A percentile compares a stretch with the other conserved stretches of the same genome.
Conservation (phyloP, 1,140 invertebrate genomes). For the Philopotamus ludificatus region DNA sequence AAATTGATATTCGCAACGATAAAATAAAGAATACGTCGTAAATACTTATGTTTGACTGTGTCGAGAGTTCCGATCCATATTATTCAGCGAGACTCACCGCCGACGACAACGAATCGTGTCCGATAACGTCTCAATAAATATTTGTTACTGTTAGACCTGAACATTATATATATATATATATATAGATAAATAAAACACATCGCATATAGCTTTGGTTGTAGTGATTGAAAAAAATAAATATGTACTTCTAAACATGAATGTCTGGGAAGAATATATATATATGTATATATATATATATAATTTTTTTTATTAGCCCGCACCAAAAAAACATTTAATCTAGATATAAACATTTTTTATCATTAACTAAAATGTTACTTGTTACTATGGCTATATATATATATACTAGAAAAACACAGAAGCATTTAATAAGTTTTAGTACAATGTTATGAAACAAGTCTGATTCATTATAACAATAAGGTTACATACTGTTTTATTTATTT, state of each 20-base stretch:
- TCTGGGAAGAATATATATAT: slow-evolving; percentile 14
- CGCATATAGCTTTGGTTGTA: slow-evolving; percentile 31
- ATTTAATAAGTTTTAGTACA: background rate
- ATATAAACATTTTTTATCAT: no score
- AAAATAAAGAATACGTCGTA: no score
- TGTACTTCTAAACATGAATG: slow-evolving; percentile 9
- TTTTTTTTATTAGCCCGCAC: slow-evolving; percentile 33
- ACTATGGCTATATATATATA: no score
- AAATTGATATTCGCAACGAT: no score
- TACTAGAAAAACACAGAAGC: background rate
- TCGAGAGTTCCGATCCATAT: no score
- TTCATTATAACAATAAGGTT: background rate
- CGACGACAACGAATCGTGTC: no score
- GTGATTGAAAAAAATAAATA: slow-evolving; percentile 20
- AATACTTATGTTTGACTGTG: no score
- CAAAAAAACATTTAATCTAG: slow-evolving; percentile 18
- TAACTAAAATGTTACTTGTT: slow-evolving; percentile 9
- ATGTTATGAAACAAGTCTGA: background rate
- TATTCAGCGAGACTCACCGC: no score
- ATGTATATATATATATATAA: no score
- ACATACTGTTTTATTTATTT: background rate
- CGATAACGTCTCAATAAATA: no score
- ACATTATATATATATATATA: no score
- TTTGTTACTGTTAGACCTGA: slow-evolving; percentile 33
- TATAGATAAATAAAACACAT: slow-evolving; percentile 35